A percentile compares a stretch with the other conserved stretches of the same genome.
phyloP scores from a whole-genome alignment of 2,797 vertebrate species.

The Clarias pachynema region DNA sequence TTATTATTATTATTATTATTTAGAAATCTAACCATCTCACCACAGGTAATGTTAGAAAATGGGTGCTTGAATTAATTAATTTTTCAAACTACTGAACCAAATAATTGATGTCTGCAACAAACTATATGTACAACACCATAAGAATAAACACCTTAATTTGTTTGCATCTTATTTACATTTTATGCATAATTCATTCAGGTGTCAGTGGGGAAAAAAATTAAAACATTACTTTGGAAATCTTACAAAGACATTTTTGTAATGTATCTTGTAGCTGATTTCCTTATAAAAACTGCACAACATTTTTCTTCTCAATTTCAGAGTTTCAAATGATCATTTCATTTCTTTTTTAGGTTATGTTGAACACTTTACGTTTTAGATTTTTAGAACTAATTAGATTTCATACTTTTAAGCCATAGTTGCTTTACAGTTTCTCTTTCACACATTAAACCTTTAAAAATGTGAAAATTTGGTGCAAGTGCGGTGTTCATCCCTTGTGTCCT shows the following conservation, averaged over 20 bases:
- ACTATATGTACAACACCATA: background rate
- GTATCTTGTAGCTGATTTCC: background rate
- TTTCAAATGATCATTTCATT: too few species aligned
- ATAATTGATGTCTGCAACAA: background rate
- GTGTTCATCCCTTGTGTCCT: slow-evolving; percentile 7
- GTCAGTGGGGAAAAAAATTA: background rate
- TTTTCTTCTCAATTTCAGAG: background rate
- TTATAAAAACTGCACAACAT: background rate
- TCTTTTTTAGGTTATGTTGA: background rate
- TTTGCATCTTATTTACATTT: background rate
- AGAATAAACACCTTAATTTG: background rate
- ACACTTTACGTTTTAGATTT: background rate
- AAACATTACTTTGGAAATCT: background rate
- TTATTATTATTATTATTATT: too few species aligned
- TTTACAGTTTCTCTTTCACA: background rate
- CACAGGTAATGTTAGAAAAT: background rate
- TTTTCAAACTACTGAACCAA: background rate
- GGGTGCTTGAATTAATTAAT: background rate
- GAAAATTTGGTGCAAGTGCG: too few species aligned
- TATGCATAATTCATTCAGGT: background rate
- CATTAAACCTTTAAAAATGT: background rate
- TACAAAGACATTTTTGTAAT: background rate
- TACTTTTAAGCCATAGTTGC: background rate
- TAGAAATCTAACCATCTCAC: background rate
- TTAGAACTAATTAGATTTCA: background rate